Evolutionary conservation across 1,140 invertebrate genomes (phyloP).

Genomic region (Magallana ariakensis): DNA sequence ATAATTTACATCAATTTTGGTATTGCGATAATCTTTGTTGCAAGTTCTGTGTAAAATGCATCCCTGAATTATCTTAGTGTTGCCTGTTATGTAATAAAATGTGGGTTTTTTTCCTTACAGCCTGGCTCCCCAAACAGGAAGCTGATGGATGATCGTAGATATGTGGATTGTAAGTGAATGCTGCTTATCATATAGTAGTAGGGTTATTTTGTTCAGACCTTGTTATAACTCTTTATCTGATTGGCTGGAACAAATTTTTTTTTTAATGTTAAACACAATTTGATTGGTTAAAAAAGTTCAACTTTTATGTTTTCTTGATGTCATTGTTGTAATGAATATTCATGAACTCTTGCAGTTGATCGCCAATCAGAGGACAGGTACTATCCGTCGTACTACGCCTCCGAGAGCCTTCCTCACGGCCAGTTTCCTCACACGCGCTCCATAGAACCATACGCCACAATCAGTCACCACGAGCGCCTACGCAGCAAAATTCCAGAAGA

Average conservation of each 20-base stretch:
- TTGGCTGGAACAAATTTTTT: too few relatives aligned
- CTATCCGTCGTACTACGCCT: conserved; percentile 76
- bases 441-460: conserved; percentile 78
- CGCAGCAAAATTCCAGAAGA: conserved; percentile 60
- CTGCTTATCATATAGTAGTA: too few relatives aligned
- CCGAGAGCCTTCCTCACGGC: conserved; percentile 50
- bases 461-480: conserved; percentile 76
- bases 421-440: conserved; percentile 61
- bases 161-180: background rate
- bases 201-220: too few relatives aligned
- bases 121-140: background rate
- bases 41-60: too few relatives aligned
- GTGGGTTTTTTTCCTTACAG: background rate
- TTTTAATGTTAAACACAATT: too few relatives aligned
- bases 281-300: too few relatives aligned
- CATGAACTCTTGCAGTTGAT: conserved; percentile 46
- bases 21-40: too few relatives aligned
- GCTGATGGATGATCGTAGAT: background rate
- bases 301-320: too few relatives aligned
- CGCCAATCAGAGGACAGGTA: conserved; percentile 73
- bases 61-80: too few relatives aligned
- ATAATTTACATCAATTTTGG: too few relatives aligned
- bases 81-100: too few relatives aligned
- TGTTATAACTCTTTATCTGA: too few relatives aligned
- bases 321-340: background rate